A percentile compares a stretch with the other conserved stretches of the same genome.
phyloP scores from a whole-genome alignment of 1,140 invertebrate species.

The Macrocentrus cingulum region DNA sequence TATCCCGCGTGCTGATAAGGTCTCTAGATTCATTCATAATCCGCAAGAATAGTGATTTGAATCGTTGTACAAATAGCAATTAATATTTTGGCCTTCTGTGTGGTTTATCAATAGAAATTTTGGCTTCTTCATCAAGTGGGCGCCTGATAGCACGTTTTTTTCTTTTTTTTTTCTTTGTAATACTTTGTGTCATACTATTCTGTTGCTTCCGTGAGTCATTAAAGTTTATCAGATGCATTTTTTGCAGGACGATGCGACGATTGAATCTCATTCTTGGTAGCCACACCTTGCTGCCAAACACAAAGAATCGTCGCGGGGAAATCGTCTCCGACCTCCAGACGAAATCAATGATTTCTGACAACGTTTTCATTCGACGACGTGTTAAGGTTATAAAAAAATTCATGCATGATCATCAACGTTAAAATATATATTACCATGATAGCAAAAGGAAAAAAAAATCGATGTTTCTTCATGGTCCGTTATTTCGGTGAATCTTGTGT shows the following conservation, averaged over 20 bases:
- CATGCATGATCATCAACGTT: constrained; percentile 4
- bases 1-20: no score
- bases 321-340: constrained; percentile 38
- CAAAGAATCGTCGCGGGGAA: constrained; percentile 20
- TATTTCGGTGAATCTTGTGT: constrained; percentile 3
- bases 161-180: background rate
- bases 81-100: no score
- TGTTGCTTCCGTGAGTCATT: background rate
- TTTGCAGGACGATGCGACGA: constrained; percentile 1
- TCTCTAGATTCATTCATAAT: no score
- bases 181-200: background rate
- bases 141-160: background rate
- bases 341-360: constrained; percentile 32
- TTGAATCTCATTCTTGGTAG: constrained; percentile 19
- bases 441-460: background rate
- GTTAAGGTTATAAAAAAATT: constrained; percentile 18
- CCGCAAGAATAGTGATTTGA: no score
- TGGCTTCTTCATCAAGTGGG: background rate
- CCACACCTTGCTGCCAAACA: constrained; percentile 1
- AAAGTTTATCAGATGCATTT: constrained; percentile 10
- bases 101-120: no score
- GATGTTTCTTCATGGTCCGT: background rate
- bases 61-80: no score
- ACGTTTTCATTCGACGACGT: constrained; percentile 23
- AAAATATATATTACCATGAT: constrained; percentile 2